Conservation (phyloP, 2,113 vertebrate species). For the Otolemur garnettii region DNA sequence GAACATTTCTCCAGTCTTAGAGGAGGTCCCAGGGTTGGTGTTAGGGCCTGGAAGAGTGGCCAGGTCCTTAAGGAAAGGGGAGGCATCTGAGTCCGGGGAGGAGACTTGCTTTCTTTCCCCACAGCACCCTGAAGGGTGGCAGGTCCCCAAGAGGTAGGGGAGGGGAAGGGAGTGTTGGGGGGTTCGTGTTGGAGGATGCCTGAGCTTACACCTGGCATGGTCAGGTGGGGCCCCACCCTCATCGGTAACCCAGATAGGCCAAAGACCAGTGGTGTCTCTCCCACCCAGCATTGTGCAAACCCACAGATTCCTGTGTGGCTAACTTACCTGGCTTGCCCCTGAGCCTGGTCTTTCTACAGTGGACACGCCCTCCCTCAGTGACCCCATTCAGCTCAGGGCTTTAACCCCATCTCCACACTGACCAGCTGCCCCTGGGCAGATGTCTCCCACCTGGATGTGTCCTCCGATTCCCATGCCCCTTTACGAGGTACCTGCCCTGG, state of each 20-base stretch:
- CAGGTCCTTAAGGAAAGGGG: not conserved
- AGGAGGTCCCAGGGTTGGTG: not conserved
- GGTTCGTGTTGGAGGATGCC: not conserved
- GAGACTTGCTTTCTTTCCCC: no score
- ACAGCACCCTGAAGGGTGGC: not conserved
- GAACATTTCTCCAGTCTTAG: no score
- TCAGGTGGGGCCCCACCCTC: not conserved
- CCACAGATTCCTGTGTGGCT: accelerated
- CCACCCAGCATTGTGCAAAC: no score
- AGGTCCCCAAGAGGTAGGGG: not conserved
- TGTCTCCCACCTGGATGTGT: not conserved
- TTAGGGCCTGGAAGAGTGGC: not conserved
- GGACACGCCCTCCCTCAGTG: not conserved
- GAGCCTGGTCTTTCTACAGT: not conserved
- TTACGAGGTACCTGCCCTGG: not conserved
- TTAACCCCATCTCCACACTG: not conserved
- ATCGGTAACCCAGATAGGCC: accelerated
- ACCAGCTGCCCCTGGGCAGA: no score
- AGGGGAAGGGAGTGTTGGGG: not conserved
- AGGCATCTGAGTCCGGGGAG: not conserved
- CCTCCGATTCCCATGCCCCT: not conserved
- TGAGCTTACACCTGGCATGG: not conserved
- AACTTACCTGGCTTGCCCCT: no score
- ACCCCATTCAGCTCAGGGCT: not conserved
- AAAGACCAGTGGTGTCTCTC: not conserved